Evolutionary conservation across 2,888 invertebrate genomes (phyloP).

Genomic region (Micoletzkya japonica): DNA sequence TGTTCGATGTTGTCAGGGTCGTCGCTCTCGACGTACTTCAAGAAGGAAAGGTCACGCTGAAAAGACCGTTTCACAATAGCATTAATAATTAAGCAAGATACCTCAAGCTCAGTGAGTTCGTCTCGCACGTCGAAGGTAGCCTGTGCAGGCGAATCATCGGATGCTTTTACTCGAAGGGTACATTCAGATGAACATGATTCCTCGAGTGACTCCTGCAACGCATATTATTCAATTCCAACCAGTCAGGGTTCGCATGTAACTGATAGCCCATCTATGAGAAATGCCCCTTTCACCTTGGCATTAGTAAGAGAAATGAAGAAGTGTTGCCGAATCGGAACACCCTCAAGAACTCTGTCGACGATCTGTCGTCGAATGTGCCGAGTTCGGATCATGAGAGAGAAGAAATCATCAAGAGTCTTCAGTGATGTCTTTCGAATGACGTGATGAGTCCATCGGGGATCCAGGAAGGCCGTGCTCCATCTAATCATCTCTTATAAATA

Average conservation of each 20-base stretch:
- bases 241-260: neutral
- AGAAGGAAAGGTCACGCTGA: conserved; percentile 56
- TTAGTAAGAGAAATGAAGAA: conserved; percentile 60
- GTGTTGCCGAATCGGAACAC: conserved; percentile 61
- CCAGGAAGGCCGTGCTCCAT: conserved; percentile 56
- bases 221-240: neutral
- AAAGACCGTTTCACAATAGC: neutral
- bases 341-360: conserved; percentile 62
- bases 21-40: conserved; percentile 61
- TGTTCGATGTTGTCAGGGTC: conserved; percentile 63
- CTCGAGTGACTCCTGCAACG: conserved; percentile 8
- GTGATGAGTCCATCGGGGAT: conserved; percentile 63
- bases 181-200: neutral
- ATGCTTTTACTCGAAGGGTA: conserved; percentile 2
- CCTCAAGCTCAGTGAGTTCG: conserved; percentile 58
- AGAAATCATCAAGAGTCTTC: conserved; percentile 56
- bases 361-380: conserved; percentile 61
- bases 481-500: conserved; percentile 21
- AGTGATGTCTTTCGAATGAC: conserved; percentile 52
- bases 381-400: conserved; percentile 62
- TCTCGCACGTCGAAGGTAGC: conserved; percentile 56
- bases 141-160: conserved; percentile 26
- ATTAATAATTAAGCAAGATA: neutral
- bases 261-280: neutral
- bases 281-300: conserved; percentile 41